Evolutionary conservation across 2,888 invertebrate genomes (phyloP).

Genomic region (Andrena chrysosceles): DNA sequence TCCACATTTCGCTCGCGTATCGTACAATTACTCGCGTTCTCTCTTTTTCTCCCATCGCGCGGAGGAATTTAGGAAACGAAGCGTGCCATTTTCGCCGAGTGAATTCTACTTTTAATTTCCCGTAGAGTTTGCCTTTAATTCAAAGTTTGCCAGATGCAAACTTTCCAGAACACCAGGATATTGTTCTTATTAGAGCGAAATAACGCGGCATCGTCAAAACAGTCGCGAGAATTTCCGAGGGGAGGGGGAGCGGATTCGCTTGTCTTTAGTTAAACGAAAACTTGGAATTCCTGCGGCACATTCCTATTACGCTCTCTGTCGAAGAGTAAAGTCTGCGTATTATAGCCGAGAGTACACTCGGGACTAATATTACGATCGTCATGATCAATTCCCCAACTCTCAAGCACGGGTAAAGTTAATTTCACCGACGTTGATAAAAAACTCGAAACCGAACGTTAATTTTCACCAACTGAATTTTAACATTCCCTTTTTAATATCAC

Average conservation of each 20-base stretch:
- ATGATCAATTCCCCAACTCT: slow-evolving; percentile 2
- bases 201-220: slow-evolving; percentile 59
- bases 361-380: slow-evolving; percentile 19
- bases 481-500: background rate
- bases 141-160: background rate
- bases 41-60: background rate
- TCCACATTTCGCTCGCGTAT: slow-evolving; percentile 19
- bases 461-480: too few species aligned
- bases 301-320: slow-evolving; percentile 20
- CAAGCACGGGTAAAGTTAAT: background rate
- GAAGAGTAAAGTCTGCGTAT: slow-evolving; percentile 37
- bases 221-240: slow-evolving; percentile 34
- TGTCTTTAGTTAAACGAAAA: slow-evolving; percentile 54
- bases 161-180: background rate
- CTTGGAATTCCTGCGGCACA: slow-evolving; percentile 41
- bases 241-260: slow-evolving; percentile 13
- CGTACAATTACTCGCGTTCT: slow-evolving; percentile 9
- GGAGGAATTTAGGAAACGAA: background rate
- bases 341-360: background rate
- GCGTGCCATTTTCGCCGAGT: background rate
- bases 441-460: background rate
- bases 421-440: too few species aligned
- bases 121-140: slow-evolving; percentile 3
- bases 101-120: background rate
- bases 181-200: slow-evolving; percentile 38